A percentile compares a stretch with the other conserved stretches of the same genome.
Conservation (phyloP, 2,888 invertebrate genomes). For the Drosophila mercatorum region DNA sequence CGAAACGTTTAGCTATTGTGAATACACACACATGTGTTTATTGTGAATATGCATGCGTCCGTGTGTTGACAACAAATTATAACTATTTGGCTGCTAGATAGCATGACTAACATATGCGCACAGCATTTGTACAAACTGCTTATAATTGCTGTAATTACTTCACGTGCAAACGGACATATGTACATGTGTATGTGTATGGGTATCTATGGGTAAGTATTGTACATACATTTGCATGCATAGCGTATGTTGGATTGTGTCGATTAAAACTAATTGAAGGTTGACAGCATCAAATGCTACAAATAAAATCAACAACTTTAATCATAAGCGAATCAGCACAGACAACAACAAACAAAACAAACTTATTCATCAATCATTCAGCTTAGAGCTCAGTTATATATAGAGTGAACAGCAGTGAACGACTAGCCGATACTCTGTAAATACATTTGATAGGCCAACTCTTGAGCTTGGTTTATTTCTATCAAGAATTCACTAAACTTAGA, state of each 20-base stretch:
- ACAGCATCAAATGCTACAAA: slow-evolving; percentile 21
- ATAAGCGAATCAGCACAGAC: slow-evolving; percentile 1
- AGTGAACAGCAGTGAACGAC: background rate
- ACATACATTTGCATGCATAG: slow-evolving; percentile 1
- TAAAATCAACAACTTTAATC: slow-evolving; percentile 15
- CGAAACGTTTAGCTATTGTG: slow-evolving; percentile 12
- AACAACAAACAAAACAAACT: background rate
- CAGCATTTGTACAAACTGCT: slow-evolving; percentile 21
- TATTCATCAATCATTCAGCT: slow-evolving; percentile 5
- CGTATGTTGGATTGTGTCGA: slow-evolving; percentile 25
- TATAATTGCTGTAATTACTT: slow-evolving; percentile 55
- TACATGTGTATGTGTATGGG: background rate
- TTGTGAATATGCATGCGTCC: background rate
- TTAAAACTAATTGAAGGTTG: slow-evolving; percentile 49
- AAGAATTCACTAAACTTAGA: too few relatives aligned
- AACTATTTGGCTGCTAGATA: slow-evolving; percentile 11
- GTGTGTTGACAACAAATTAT: slow-evolving; percentile 19
- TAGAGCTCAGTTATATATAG: background rate
- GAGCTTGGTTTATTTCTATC: too few relatives aligned
- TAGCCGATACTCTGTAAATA: background rate
- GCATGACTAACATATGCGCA: slow-evolving; percentile 24
- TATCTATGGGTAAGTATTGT: background rate
- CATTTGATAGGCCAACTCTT: too few relatives aligned
- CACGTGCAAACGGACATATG: background rate
- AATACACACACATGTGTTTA: background rate